Evolutionary conservation across 2,797 vertebrate species (phyloP).

Genomic region (Bovichtus variegatus): DNA sequence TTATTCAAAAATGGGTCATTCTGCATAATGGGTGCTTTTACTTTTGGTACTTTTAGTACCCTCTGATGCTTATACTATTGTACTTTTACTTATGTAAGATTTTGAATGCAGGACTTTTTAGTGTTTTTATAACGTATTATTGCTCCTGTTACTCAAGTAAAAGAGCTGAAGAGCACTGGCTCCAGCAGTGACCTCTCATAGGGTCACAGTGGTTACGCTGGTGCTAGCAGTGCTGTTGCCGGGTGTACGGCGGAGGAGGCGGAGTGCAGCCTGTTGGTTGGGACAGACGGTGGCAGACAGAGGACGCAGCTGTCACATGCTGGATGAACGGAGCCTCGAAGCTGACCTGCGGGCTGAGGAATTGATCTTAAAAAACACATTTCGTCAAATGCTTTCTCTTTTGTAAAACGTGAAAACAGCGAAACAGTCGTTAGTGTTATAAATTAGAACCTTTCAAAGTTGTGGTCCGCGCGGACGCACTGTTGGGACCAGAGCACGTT

Average conservation of each 20-base stretch:
- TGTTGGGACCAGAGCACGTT: slow-evolving; percentile 30
- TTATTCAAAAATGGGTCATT: too few species aligned
- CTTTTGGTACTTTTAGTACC: too few species aligned
- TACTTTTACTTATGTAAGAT: too few species aligned
- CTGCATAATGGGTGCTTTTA: too few species aligned
- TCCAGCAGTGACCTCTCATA: neutral
- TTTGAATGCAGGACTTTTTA: too few species aligned
- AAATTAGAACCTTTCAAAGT: slow-evolving; percentile 17
- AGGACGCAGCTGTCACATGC: slow-evolving; percentile 78
- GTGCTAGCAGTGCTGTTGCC: neutral
- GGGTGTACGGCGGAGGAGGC: slow-evolving; percentile 48
- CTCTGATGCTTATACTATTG: too few species aligned
- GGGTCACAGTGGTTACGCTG: slow-evolving; percentile 7
- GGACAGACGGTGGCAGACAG: slow-evolving; percentile 58
- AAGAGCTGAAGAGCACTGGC: too few species aligned
- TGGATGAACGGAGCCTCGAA: slow-evolving; percentile 25
- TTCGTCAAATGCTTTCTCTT: neutral
- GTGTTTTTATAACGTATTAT: too few species aligned
- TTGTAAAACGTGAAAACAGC: neutral
- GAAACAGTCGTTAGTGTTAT: neutral
- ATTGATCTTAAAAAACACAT: neutral
- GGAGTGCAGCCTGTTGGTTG: slow-evolving; percentile 63
- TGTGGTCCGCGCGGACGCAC: slow-evolving; percentile 9
- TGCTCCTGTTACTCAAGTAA: too few species aligned
- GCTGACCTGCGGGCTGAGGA: slow-evolving; percentile 12